phyloP scores from a whole-genome alignment of 2,888 invertebrate genomes.

The Seladonia tumulorum region DNA sequence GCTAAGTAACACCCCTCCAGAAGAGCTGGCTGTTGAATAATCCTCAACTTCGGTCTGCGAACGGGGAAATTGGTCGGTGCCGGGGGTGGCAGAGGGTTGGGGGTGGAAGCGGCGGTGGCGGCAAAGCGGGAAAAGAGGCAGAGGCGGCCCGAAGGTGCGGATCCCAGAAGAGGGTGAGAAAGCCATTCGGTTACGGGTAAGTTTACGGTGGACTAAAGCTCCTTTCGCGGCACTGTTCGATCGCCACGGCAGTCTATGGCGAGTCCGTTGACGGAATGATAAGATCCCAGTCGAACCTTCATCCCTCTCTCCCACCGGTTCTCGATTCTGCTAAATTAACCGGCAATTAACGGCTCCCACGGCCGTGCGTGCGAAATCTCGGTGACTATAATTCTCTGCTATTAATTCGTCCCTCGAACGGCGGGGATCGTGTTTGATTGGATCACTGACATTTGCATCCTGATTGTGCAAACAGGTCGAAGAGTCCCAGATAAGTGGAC shows the following conservation, averaged over 20 bases:
- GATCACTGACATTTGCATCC: slow-evolving; percentile 20
- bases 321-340: slow-evolving; percentile 55
- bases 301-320: neutral
- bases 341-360: slow-evolving; percentile 33
- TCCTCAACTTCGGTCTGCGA: slow-evolving; percentile 5
- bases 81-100: neutral
- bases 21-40: slow-evolving; percentile 15
- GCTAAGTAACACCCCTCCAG: neutral
- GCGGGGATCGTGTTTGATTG: neutral
- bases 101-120: neutral
- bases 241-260: slow-evolving; percentile 33
- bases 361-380: slow-evolving; percentile 8
- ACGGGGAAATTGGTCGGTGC: slow-evolving; percentile 9
- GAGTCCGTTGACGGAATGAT: slow-evolving; percentile 43
- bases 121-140: neutral
- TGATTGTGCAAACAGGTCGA: slow-evolving; percentile 4
- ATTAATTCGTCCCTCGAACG: neutral
- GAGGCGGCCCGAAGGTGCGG: neutral
- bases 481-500: neutral
- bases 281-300: slow-evolving; percentile 46
- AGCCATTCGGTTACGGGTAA: slow-evolving; percentile 47
- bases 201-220: slow-evolving; percentile 50
- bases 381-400: neutral
- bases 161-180: slow-evolving; percentile 42
- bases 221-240: slow-evolving; percentile 45